A percentile compares a stretch with the other conserved stretches of the same genome.
These are phyloP conservation scores for Axis porcinus DNA, from an alignment of 2,113 vertebrate genomes.

Conservation along the genomic window DNA sequence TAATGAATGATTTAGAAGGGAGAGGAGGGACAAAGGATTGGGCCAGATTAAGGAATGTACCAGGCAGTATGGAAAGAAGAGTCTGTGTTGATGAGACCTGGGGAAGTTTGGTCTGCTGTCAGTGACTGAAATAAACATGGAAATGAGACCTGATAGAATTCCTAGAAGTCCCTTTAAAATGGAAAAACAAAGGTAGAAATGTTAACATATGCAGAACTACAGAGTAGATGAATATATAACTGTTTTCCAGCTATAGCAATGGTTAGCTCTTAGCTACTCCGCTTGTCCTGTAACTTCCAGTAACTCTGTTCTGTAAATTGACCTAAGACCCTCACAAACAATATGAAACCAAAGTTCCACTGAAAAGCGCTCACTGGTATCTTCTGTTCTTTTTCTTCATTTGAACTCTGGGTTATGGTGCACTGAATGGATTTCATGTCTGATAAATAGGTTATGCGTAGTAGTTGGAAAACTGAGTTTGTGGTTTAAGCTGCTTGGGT, in stretches of 20 bases:
- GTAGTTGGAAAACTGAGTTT: neutral
- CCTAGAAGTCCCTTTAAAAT: neutral
- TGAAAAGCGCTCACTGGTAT: neutral
- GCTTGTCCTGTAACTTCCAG: neutral
- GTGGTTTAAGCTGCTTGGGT: neutral
- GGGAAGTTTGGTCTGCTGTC: neutral
- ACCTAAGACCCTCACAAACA: neutral
- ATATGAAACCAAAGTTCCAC: neutral
- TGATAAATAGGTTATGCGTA: neutral
- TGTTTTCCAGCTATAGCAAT: neutral
- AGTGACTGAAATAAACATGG: neutral
- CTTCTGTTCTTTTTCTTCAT: neutral
- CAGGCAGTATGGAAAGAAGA: neutral
- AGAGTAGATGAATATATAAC: neutral
- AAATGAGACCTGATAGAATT: neutral
- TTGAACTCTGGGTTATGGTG: neutral
- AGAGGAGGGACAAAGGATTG: neutral
- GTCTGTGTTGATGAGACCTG: neutral
- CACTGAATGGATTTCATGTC: neutral
- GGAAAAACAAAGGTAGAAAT: neutral
- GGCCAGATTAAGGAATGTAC: neutral
- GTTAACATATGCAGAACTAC: neutral
- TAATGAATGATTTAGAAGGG: neutral
- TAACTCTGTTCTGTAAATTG: neutral
- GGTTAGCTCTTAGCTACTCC: neutral